Evolutionary conservation across 2,888 invertebrate genomes (phyloP).

Genomic region (Sarcophaga subvicina): DNA sequence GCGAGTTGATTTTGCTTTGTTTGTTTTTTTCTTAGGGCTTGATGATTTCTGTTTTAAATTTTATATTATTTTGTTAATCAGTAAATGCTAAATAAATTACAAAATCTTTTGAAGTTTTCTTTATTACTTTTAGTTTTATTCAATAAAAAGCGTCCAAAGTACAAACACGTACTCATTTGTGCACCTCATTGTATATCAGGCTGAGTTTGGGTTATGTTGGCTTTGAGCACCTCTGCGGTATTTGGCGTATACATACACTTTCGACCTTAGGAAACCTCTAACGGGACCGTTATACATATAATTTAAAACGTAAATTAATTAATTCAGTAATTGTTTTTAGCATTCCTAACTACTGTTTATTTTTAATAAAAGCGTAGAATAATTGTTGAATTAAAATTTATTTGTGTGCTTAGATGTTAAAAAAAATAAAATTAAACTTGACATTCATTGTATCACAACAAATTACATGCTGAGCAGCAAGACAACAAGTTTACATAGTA

Average conservation of each 20-base stretch:
- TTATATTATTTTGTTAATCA: no score
- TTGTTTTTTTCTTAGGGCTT: no score
- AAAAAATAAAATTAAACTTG: conserved; percentile 22
- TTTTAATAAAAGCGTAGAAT: not conserved
- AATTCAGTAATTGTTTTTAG: conserved; percentile 2
- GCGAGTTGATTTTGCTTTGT: no score
- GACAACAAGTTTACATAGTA: not conserved
- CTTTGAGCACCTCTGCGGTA: not conserved
- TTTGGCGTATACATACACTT: not conserved
- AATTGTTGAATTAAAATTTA: not conserved
- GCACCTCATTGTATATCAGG: no score
- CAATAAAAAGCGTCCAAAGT: no score
- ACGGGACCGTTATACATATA: not conserved
- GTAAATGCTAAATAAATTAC: no score
- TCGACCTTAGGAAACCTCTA: not conserved
- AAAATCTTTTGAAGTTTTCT: no score
- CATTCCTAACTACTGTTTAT: not conserved
- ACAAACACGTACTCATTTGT: no score
- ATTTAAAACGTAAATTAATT: not conserved
- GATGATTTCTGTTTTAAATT: no score
- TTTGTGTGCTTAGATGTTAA: not conserved
- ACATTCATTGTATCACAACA: conserved; percentile 10
- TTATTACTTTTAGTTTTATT: no score
- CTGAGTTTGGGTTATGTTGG: no score
- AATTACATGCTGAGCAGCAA: not conserved